Evolutionary conservation across 2,797 vertebrate species (phyloP).

Genomic region (Caiman crocodilus): DNA sequence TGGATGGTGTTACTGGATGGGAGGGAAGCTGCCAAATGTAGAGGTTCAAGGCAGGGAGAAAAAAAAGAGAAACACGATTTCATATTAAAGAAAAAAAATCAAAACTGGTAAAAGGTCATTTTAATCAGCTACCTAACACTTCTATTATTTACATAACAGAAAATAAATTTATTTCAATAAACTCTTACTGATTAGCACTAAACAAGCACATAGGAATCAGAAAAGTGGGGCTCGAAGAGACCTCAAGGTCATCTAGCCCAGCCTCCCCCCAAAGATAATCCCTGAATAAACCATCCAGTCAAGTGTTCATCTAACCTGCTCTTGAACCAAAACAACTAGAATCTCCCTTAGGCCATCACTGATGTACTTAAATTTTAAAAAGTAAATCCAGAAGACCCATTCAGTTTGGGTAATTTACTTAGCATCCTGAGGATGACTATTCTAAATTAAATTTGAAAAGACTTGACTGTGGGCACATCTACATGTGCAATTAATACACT

Average conservation of each 20-base stretch:
- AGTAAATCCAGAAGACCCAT: slow-evolving; percentile 4
- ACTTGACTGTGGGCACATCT: too few species aligned
- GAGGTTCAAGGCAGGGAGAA: background rate
- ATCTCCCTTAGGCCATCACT: background rate
- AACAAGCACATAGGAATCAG: background rate
- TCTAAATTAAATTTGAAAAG: too few species aligned
- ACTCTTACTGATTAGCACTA: background rate
- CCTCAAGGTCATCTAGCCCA: too few species aligned
- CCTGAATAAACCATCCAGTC: too few species aligned
- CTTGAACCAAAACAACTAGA: background rate
- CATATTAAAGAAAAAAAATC: background rate
- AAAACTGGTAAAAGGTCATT: background rate
- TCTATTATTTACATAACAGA: background rate
- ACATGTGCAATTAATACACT: too few species aligned
- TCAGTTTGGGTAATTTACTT: background rate
- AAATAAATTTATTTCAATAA: background rate
- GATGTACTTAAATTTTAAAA: background rate
- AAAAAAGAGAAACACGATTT: background rate
- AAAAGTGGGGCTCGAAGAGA: too few species aligned
- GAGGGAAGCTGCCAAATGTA: slow-evolving; percentile 89
- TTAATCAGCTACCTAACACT: background rate
- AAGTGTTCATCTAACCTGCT: too few species aligned
- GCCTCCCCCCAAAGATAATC: too few species aligned
- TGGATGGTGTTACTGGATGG: slow-evolving; percentile 93
- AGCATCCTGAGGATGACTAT: too few species aligned